Base-by-base conservation (phyloP, 1,140 invertebrate genomes). In the Muscidifurax raptorellus region DNA sequence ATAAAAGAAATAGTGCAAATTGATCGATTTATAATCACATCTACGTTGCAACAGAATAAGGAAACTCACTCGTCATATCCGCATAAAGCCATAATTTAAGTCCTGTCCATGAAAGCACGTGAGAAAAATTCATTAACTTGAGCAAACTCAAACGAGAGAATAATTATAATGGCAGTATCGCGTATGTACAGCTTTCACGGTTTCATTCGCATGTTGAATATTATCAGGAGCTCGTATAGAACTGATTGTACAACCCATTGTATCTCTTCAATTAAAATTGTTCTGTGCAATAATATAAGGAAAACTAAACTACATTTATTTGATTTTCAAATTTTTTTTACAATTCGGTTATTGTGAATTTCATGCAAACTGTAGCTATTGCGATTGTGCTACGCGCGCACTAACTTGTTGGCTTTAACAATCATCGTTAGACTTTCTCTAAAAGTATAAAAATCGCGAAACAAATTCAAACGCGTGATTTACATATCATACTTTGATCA, bases 191-290 rank as follows among this genome's bases (percentile, higher is more conserved):
- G 32, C 10, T 71, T 6, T 36, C 1, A 22, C 44, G 15, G n/a
- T 80, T 80, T 69, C 18, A 18, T 44, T 80, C 25, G 36, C 36
- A 25, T 69, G 32, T 72, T 44, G 6, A 52, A 81, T 81, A 80
- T 18, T 7, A 40, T 30, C 67, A 72, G 72, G 40, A 47, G 25
- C 22, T 36, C 5, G 15, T 72, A n/a, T n/a, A 32, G 2, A 76
- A 47, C 40, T 75, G 47, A 64, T 66, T 64, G 28, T 40, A 64
- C 30, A 12, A 72, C 59, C 64, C n/a, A 64, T 82, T 72, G 64
- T 40, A n/a, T 1, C 52, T 66, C 52, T 75, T 82, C 47, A 66
- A 82, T 36, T 82, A 82, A 82, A 82, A 82, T 64, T 13, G 12
- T 59, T 40, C 36, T 40, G 9, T 40, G 36, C 10, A 10, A 10